Percentiles rank a stretch among this genome's conserved stretches.
Conservation (phyloP, 2,888 invertebrate genomes). For the Tortricodes alternella region DNA sequence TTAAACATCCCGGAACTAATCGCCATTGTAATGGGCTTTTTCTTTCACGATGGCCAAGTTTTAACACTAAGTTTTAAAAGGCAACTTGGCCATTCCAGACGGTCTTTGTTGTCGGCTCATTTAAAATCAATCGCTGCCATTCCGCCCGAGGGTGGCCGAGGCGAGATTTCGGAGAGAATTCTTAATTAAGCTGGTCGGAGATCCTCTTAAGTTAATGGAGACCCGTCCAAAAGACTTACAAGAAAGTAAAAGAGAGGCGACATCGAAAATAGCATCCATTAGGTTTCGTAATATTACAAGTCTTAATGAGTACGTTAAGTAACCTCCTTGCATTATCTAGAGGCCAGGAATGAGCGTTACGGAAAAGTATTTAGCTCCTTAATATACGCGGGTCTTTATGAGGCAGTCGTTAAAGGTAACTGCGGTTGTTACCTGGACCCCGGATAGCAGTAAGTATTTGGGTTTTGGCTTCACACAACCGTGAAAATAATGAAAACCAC, state of each 20-base stretch:
- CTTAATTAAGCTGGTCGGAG: conserved; percentile 75
- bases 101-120: conserved; percentile 71
- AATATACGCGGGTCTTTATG: conserved; percentile 26
- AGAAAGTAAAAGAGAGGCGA: conserved; percentile 64
- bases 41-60: conserved; percentile 38
- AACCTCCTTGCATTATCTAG: conserved; percentile 21
- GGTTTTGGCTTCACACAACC: neutral
- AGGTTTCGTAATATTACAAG: conserved; percentile 24
- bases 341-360: conserved; percentile 10
- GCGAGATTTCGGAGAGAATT: conserved; percentile 78
- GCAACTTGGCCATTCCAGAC: conserved; percentile 53
- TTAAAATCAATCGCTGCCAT: conserved; percentile 79
- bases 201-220: conserved; percentile 78
- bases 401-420: conserved; percentile 25
- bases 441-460: conserved; percentile 14
- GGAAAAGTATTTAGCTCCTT: conserved; percentile 17
- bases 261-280: conserved; percentile 53
- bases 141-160: conserved; percentile 63
- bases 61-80: conserved; percentile 63
- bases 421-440: conserved; percentile 21
- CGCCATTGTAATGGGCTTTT: conserved; percentile 20
- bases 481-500: conserved; percentile 13
- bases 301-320: conserved; percentile 27
- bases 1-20: conserved; percentile 21
- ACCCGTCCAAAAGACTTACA: conserved; percentile 66